Conservation (phyloP, 2,888 invertebrate species). For the Diogma glabrata region DNA sequence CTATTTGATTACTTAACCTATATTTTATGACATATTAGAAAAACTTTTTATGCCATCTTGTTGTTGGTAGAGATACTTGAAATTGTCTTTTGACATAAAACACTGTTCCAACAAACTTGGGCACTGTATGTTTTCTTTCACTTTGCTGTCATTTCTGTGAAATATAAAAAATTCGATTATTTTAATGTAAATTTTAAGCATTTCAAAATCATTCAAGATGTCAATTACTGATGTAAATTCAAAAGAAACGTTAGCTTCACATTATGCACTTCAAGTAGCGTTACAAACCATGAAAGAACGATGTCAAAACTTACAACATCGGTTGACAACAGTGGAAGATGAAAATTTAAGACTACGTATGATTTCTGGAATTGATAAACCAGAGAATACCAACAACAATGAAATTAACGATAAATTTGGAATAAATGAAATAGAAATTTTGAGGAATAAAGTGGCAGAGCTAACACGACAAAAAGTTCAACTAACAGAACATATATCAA, state of each 20-base stretch:
- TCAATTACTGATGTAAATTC: neutral
- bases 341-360: slow-evolving; percentile 56
- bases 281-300: slow-evolving; percentile 72
- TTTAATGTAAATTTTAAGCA: too few relatives aligned
- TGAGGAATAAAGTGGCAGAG: slow-evolving; percentile 55
- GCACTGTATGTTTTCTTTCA: too few relatives aligned
- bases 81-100: too few relatives aligned
- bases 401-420: slow-evolving; percentile 31
- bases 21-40: too few relatives aligned
- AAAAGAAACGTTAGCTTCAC: slow-evolving; percentile 17
- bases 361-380: slow-evolving; percentile 31
- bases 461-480: slow-evolving; percentile 64
- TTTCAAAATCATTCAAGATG: too few relatives aligned
- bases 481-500: slow-evolving; percentile 61
- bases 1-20: too few relatives aligned
- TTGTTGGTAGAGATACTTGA: too few relatives aligned
- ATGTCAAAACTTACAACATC: slow-evolving; percentile 60
- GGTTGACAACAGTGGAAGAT: slow-evolving; percentile 57
- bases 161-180: too few relatives aligned
- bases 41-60: too few relatives aligned
- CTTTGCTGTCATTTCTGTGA: too few relatives aligned
- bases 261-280: slow-evolving; percentile 56
- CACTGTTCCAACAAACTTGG: too few relatives aligned
- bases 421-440: slow-evolving; percentile 37
- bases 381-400: slow-evolving; percentile 30